phyloP scores from a whole-genome alignment of 2,797 vertebrate species.

The Tauraco hartlaubi region DNA sequence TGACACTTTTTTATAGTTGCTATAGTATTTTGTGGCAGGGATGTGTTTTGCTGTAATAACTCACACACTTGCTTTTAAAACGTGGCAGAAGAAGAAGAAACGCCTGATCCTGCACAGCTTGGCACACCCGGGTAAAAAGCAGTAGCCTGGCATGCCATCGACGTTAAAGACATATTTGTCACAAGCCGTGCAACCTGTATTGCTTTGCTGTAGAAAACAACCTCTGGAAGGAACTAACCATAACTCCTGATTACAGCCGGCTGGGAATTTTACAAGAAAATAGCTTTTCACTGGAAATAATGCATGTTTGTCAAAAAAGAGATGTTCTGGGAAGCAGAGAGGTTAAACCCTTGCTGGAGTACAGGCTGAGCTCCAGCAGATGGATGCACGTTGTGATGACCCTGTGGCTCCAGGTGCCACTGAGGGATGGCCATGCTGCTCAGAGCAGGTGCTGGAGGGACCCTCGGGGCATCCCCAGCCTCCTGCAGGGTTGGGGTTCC shows the following conservation, averaged over 20 bases:
- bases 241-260: neutral
- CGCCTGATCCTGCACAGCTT: neutral
- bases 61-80: neutral
- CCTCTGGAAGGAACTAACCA: neutral
- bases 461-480: no score
- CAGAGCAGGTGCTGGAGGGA: neutral
- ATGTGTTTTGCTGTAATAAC: neutral
- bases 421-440: neutral
- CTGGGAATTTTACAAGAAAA: neutral
- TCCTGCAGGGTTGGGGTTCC: neutral
- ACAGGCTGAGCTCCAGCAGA: rapidly evolving
- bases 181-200: neutral
- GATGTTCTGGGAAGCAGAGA: neutral
- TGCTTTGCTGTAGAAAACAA: neutral
- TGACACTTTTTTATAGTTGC: neutral
- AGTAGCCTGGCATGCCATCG: neutral
- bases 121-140: rapidly evolving
- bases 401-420: rapidly evolving
- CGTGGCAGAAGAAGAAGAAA: rapidly evolving
- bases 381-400: rapidly evolving
- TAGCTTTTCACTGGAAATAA: neutral
- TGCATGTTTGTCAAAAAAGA: neutral
- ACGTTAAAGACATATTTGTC: neutral
- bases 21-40: neutral
- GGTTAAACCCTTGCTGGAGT: neutral